A percentile compares a stretch with the other conserved stretches of the same genome.
Evolutionary conservation across 2,113 vertebrate genomes (phyloP).

Genomic region (Rostratula benghalensis): DNA sequence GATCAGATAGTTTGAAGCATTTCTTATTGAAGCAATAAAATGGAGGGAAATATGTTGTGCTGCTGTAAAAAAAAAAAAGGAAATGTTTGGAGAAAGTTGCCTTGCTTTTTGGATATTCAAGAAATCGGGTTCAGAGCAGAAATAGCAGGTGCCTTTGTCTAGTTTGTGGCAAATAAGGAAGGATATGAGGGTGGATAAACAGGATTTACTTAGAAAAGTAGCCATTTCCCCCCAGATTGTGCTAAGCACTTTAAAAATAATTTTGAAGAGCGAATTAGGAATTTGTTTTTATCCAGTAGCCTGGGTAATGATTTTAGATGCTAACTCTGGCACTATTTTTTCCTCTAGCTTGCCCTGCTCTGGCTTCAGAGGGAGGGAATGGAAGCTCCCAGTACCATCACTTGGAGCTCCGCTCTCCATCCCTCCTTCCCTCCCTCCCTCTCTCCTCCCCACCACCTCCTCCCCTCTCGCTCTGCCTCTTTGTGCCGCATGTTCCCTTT

Average conservation of each 20-base stretch:
- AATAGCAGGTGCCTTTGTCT: background rate
- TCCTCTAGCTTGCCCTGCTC: background rate
- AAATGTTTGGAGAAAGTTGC: background rate
- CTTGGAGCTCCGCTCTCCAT: background rate
- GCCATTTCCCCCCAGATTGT: background rate
- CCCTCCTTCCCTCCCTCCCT: background rate
- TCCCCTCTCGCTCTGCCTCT: background rate
- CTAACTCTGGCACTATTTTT: background rate
- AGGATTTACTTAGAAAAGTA: background rate
- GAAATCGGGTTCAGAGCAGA: background rate
- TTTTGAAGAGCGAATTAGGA: background rate
- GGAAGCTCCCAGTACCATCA: background rate
- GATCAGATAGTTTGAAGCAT: background rate
- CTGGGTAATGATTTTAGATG: background rate
- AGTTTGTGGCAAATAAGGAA: background rate
- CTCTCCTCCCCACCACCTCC: background rate
- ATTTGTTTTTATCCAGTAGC: background rate
- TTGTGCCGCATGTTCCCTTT: conserved; percentile 49
- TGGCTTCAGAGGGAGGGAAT: conserved; percentile 32
- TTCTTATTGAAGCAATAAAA: background rate
- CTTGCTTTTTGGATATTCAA: background rate
- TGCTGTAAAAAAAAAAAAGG: background rate
- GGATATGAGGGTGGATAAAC: background rate
- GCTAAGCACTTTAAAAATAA: background rate
- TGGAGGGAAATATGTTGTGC: background rate